Base-by-base conservation (phyloP, 2,888 invertebrate species). In the Neuroscelio doddi region DNA sequence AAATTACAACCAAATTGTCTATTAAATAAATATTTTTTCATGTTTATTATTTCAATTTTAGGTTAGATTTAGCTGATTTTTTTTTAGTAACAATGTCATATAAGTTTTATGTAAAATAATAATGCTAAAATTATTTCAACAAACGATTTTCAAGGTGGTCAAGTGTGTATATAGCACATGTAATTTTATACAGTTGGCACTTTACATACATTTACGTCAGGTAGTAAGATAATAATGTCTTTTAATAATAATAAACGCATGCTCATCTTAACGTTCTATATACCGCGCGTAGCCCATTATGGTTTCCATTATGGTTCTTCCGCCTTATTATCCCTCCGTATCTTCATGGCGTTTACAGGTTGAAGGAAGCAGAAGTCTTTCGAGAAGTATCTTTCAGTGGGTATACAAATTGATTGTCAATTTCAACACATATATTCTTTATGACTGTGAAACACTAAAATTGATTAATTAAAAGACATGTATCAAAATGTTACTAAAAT, bases 241-340 rank as follows among this genome's bases (percentile, higher is more conserved):
- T 61, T 66, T 66, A 66, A 66, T 66, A 62, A 66, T 62, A 66
- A 62, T 62, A 66, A 66, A 53, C 53, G 57, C 42, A 45, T 65
- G 45, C 56, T 62, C 62, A n/a, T 58, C 53, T 57, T 46, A 55
- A 55, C 62, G 15, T 62, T 30, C 41, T 45, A 36, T 55, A 42
- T 51, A 63, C 53, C 56, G 53, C 50, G 53, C 42, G 53, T 21
- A 38, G 57, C 39, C 61, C 65, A 62, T 65, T 65, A 65, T 30
- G 57, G 62, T 62, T 66, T 50, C 66, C 62, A 66, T 66, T 66
- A 58, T 58, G 55, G 53, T 55, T 59, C 56, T 62, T 65, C 65
- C 61, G 65, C 53, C 50, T 62, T 62, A 66, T 62, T 57, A 62
- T 66, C 62, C 36, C 45, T 27, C 58, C 52, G 50, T 58, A 62